A percentile compares a stretch with the other conserved stretches of the same genome.
These are phyloP conservation scores for Caenorhabditis brenneri DNA, from an alignment of 1,140 invertebrate genomes.

Conservation along the genomic window DNA sequence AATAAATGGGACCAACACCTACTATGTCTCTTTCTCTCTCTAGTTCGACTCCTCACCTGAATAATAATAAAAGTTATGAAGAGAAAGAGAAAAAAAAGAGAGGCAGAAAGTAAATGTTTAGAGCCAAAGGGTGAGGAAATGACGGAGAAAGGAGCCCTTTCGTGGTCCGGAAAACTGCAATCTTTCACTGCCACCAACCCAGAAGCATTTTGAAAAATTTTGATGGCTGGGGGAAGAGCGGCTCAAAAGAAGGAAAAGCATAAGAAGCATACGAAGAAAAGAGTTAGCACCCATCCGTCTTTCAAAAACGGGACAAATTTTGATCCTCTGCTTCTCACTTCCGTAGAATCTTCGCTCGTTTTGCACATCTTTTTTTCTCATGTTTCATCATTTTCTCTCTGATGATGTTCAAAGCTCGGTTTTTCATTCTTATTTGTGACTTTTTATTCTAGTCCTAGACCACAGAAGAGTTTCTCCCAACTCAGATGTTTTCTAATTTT, in stretches of 20 bases:
- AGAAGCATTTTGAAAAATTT: background rate
- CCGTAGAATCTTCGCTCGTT: background rate
- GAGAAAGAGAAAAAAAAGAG: background rate
- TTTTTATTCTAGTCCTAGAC: no score
- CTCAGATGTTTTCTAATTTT: background rate
- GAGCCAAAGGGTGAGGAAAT: background rate
- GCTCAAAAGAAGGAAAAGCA: background rate
- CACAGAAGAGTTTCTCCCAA: no score
- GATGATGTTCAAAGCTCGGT: no score
- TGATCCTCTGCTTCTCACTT: constrained; percentile 7
- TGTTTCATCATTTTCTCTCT: background rate
- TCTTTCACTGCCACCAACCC: constrained; percentile 28
- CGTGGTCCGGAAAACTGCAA: constrained; percentile 17
- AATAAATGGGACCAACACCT: background rate
- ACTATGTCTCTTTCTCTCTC: background rate
- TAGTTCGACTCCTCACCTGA: background rate
- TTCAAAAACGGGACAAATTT: constrained; percentile 5
- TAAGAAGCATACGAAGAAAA: constrained; percentile 6
- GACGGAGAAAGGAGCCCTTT: constrained; percentile 17
- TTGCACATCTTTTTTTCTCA: background rate
- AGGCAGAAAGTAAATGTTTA: background rate
- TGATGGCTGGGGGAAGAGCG: constrained; percentile 7
- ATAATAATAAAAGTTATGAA: constrained; percentile 27
- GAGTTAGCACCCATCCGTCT: background rate
- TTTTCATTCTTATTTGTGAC: no score